Base-by-base conservation (phyloP, 2,113 vertebrate genomes). In the Pomatostomus ruficeps region DNA sequence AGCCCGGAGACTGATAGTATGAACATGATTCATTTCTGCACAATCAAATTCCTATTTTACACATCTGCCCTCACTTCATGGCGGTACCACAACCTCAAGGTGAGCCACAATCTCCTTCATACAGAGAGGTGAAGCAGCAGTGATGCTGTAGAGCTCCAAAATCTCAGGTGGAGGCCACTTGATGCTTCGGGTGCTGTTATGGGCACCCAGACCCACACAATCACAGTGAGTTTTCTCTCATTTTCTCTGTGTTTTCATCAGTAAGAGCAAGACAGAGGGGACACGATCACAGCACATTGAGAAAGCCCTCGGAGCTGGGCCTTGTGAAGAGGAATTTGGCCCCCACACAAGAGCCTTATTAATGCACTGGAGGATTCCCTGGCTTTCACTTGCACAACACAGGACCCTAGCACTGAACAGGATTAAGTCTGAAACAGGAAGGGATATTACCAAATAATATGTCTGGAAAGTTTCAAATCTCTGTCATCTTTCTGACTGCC, bases 211-310 rank as follows among this genome's bases (percentile, higher is more conserved):
- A 28, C 17, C 17, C 28, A 8, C 25, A 28, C 3, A 46, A 1
- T 22, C 21, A 17, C 4, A 66, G 24, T 9, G 29, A 29, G 8
- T 3, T 58, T 49, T n/a, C 28, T 42, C 18, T 26, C 33, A 28
- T 36, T 82, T 85, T 24, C 29, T 28, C 38, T 16, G 15, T 18
- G 38, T 24, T 73, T 65, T 57, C 58, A 79, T 22, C 72, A 83
- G 21, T 1, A 38, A 43, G 40, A 87, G 10, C 26, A n/a, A 33
- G 57, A 21, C 29, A 65, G 49, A 72, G 21, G 28, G 84, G 54
- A 36, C 5, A 3, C 3, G 11, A 52, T 7, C 19, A 3, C 7
- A 22, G 10, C 1, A 7, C 14, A 2, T 22, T 14, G 26, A 49
- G 36, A 15, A 40, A 76, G 22, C n/a, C 5, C 29, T 4, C 4